A percentile compares a stretch with the other conserved stretches of the same genome.
phyloP scores from a whole-genome alignment of 2,113 vertebrate species.

The Falco punctatus region DNA sequence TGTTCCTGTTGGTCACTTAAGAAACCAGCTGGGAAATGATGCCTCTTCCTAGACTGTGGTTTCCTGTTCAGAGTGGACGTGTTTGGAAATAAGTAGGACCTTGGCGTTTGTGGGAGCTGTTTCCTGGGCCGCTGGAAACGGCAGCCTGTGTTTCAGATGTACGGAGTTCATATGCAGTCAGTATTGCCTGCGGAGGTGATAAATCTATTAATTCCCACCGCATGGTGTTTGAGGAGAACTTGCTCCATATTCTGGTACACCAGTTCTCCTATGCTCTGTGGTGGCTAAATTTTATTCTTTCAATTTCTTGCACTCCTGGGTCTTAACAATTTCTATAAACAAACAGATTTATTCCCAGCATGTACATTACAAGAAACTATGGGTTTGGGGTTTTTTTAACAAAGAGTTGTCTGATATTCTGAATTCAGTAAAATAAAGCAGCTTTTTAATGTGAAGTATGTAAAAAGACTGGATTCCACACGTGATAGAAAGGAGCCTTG shows the following conservation, averaged over 20 bases:
- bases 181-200: not conserved
- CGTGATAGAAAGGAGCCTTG: not conserved
- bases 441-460: not conserved
- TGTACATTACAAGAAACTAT: not conserved
- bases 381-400: not conserved
- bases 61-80: not conserved
- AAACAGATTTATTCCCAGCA: not conserved
- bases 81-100: not conserved
- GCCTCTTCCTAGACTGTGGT: not conserved
- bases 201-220: not conserved
- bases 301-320: not conserved
- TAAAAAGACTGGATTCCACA: not conserved
- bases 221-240: not conserved
- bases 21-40: not conserved
- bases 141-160: not conserved
- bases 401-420: not conserved
- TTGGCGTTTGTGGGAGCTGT: not conserved
- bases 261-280: not conserved
- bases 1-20: not conserved
- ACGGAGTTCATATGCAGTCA: fast-evolving
- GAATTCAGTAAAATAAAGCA: not conserved
- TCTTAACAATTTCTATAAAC: not conserved
- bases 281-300: not conserved
- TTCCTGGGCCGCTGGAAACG: not conserved
- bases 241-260: fast-evolving